A percentile compares a stretch with the other conserved stretches of the same genome.
Conservation (phyloP, 1,140 invertebrate species). For the Caenorhabditis latens region DNA sequence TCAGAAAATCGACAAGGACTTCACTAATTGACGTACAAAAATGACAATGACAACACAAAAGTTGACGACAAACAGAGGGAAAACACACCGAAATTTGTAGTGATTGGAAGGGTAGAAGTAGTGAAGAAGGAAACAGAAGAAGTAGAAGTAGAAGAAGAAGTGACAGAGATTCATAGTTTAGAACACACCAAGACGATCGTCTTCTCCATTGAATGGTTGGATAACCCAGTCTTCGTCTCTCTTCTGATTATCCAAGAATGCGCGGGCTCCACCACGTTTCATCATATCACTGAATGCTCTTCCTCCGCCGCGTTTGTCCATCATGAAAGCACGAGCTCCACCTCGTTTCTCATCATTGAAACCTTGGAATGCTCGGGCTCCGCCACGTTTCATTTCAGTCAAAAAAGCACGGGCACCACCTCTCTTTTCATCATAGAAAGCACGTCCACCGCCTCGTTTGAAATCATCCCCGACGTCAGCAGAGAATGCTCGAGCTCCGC, state of each 20-base stretch:
- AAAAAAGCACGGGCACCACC: conserved; percentile 43
- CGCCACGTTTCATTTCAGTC: conserved; percentile 49
- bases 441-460: conserved; percentile 55
- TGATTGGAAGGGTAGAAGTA: conserved; percentile 26
- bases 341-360: conserved; percentile 55
- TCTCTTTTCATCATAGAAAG: conserved; percentile 41
- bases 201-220: conserved; percentile 34
- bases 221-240: conserved; percentile 48
- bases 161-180: neutral
- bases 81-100: conserved; percentile 50
- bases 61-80: neutral
- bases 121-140: neutral
- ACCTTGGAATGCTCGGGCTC: conserved; percentile 47
- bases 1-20: neutral
- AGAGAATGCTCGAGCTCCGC: conserved; percentile 57
- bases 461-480: conserved; percentile 19
- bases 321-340: conserved; percentile 50
- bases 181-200: conserved; percentile 51
- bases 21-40: neutral
- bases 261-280: conserved; percentile 44
- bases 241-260: conserved; percentile 43
- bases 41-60: neutral
- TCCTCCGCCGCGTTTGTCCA: conserved; percentile 57
- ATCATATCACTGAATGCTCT: conserved; percentile 50
- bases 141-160: neutral